Evolutionary conservation across 2,113 vertebrate species (phyloP), one percentile per base, ranked within the genome.

Genomic region (Rhabdomys dilectus): DNA sequence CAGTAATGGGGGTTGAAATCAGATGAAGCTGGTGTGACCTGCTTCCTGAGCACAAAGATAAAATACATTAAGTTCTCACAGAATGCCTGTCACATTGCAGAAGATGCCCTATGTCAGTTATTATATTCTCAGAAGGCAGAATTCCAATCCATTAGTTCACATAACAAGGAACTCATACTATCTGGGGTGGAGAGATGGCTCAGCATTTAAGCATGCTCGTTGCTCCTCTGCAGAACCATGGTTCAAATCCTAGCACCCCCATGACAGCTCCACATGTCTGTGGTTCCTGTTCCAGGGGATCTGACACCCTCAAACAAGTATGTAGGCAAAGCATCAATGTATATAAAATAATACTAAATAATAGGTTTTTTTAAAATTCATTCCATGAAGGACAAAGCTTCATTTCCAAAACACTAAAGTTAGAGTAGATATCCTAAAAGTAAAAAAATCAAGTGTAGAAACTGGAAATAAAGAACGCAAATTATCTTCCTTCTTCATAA

Each of bases 381-480:
- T 36, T 24, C 29, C 87, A 70, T 70, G 29, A 56, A 51, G 36
- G 73, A 66, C 51, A 94, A 9, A 75, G 56, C 31, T 78, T 82
- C 26, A 15, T 89, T 89, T 86, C 39, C 51, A 72, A 60, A 90
- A 48, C 48, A 60, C 5, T 7, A 22, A 62, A 91, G 29, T 24
- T 34, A 42, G 6, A 34, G 11, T 9, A 64, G 22, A 75, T 9
- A n/a, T 90, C 34, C 42, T 7, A 0, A 80, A 88, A n/a, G 45
- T 68, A 13, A 45, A 96, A 96, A 84, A 86, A 22, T 60, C 77
- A 64, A 88, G 85, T 92, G 77, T 51, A 78, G 75, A 96, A 76
- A 39, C 22, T n/a, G 48, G 29, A 16, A 86, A 56, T 10, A 81
- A 95, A 85, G 8, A 92, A 62, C n/a, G 29, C 75, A 93, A 75